Base-by-base conservation (phyloP, 1,140 invertebrate genomes). In the Sitodiplosis mosellana region DNA sequence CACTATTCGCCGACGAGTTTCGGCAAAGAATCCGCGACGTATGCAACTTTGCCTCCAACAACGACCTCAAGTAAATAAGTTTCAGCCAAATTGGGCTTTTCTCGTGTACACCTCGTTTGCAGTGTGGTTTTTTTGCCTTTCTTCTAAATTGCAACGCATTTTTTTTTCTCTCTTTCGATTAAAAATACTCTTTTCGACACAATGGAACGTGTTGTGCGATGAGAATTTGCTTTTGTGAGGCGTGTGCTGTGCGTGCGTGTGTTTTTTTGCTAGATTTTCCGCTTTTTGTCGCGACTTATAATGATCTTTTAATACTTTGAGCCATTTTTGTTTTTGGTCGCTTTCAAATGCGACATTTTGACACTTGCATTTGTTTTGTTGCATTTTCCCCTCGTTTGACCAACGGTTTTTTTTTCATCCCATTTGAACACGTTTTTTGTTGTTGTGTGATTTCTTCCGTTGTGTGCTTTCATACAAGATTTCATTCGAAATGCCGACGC, bases 1-100 rank as follows among this genome's bases (percentile, higher is more conserved):
- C 41, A 43, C 18, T 43, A 18, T 43, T 40, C 33, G 21, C 46
- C 37, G 33, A 21, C 46, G 8, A 47, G 47, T 42, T 48, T 48
- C 20, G 47, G 47, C 20, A 41, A 48, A 38, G 47, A 48, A 14
- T 47, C 34, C 7, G 19, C 2, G 10, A 19, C n/a, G 19, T 48
- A 45, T 45, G 27, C 44, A 45, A 45, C 22, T 45, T 33, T 15
- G 44, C 21, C 27, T 15, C 37, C 22, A 27, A 33, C 41, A 18
- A 18, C 41, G 11, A 43, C 15, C 18, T 18, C 41, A 43, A 43
- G 41, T 43, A 43, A 43, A 41, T 41, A n/a, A 12, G 41, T 43
- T 7, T n/a, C 2, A 15, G 11, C 34, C 27, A 45, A 15, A n/a
- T 17, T 14, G 21, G 8, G 21, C 20, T 11, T 1, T 38, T 15